Conservation (phyloP, 2,113 vertebrate genomes). For the Podarcis raffonei region DNA sequence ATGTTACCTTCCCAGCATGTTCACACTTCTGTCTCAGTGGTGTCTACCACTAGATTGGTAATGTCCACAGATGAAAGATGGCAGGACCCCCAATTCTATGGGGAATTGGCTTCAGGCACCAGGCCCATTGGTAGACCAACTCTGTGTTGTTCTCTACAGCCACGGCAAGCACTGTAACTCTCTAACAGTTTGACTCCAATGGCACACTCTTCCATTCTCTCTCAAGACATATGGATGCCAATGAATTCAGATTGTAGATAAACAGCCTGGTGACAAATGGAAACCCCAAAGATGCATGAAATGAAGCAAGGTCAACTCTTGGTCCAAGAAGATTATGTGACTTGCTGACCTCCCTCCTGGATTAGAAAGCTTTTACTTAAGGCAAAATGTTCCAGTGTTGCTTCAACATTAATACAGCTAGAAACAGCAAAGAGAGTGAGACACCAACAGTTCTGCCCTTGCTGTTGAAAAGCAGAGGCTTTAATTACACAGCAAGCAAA, state of each 20-base stretch:
- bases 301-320: neutral
- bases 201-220: too few relatives aligned
- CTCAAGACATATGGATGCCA: neutral
- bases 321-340: fast-evolving
- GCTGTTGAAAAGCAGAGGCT: neutral
- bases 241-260: neutral
- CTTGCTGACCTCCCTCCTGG: neutral
- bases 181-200: too few relatives aligned
- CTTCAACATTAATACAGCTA: neutral
- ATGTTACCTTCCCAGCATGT: too few relatives aligned
- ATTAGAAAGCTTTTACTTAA: fast-evolving
- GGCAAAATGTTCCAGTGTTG: neutral
- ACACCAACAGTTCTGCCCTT: neutral
- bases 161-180: too few relatives aligned
- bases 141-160: too few relatives aligned
- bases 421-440: neutral
- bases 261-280: neutral
- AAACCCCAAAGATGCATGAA: fast-evolving
- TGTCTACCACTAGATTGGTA: too few relatives aligned
- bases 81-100: too few relatives aligned
- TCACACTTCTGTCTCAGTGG: too few relatives aligned
- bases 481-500: neutral
- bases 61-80: too few relatives aligned
- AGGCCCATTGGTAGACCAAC: too few relatives aligned
- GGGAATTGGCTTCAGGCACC: too few relatives aligned